Evolutionary conservation across 2,888 invertebrate genomes (phyloP), one percentile per base, ranked within the genome.

Genomic region (Alentia gelatinosa): DNA sequence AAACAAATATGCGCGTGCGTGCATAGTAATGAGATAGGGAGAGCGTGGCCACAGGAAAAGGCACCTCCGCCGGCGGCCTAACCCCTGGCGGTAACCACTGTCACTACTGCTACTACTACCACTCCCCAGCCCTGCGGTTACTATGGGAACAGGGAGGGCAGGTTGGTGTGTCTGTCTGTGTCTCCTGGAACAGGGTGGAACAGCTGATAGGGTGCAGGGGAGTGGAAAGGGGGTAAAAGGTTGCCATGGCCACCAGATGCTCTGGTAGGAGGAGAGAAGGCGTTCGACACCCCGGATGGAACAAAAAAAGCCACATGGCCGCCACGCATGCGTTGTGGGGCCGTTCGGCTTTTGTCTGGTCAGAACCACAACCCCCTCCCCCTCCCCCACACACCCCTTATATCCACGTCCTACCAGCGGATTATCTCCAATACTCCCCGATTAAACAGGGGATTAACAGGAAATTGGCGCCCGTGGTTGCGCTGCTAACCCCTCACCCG

Each of bases 231-330:
- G 50, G 86, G 86, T 42, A 26, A 50, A 86, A 86, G 86, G 86
- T 86, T 86, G 30, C 86, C 86, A 40, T 86, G 86, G 86, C 47
- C 86, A 86, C 86, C 86, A 86, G 86, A 86, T 86, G 86, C 40
- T 83, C 47, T 19, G 42, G 39, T 26, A 23, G 42, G 86, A 47
- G 35, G 79, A 39, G 79, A 4, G 15, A n/a, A 15, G 39, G 79
- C 30, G 68, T 12, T 30, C 68, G 68, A 56, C 33, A 19, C 39
- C 83, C 83, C 35, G 37, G 83, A 7, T 30, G 47, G 50, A 86
- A 86, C 42, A 86, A 86, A 47, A 84, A 86, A 86, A 47, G 50
- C 86, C 86, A 86, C 86, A 86, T 86, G 86, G 86, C 86, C 47
- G 47, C 30, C 4, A 23, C 12, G 15, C 83, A 37, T 42, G 74